Percentiles rank a stretch among this genome's conserved stretches.
phyloP scores from a whole-genome alignment of 2,797 vertebrate genomes.

The Oophaga sylvatica region DNA sequence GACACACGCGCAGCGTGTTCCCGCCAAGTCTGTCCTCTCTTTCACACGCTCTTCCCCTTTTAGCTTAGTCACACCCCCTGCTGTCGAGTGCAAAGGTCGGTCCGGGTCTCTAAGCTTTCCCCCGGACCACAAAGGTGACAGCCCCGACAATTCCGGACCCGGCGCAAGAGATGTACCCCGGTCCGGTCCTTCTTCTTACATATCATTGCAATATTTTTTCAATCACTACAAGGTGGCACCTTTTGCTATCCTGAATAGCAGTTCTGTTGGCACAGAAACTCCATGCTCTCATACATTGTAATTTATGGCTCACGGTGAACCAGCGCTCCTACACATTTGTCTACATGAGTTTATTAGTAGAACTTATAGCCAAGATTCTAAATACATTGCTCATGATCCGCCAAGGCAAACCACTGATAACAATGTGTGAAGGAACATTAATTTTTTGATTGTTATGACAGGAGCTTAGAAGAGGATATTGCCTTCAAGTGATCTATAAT shows the following conservation, averaged over 20 bases:
- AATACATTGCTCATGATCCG: neutral
- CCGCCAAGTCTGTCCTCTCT: no score
- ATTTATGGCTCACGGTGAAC: neutral
- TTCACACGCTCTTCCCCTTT: no score
- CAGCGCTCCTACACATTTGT: slow-evolving; percentile 12
- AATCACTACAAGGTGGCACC: neutral
- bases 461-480: slow-evolving; percentile 4
- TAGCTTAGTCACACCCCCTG: no score
- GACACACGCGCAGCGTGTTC: no score
- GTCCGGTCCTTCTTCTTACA: no score
- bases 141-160: no score
- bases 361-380: slow-evolving; percentile 11
- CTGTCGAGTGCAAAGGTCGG: no score
- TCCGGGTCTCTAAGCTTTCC: no score
- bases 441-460: slow-evolving; percentile 20
- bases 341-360: slow-evolving; percentile 18
- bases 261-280: neutral
- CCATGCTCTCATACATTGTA: neutral
- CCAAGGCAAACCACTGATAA: slow-evolving; percentile 26
- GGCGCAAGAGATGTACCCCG: no score
- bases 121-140: no score
- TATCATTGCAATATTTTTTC: neutral
- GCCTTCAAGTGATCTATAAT: slow-evolving; percentile 18
- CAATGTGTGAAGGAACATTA: slow-evolving; percentile 11
- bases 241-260: neutral